These are phyloP conservation scores for Theristicus caerulescens DNA, from an alignment of 2,113 vertebrate genomes.

Conservation along the genomic window DNA sequence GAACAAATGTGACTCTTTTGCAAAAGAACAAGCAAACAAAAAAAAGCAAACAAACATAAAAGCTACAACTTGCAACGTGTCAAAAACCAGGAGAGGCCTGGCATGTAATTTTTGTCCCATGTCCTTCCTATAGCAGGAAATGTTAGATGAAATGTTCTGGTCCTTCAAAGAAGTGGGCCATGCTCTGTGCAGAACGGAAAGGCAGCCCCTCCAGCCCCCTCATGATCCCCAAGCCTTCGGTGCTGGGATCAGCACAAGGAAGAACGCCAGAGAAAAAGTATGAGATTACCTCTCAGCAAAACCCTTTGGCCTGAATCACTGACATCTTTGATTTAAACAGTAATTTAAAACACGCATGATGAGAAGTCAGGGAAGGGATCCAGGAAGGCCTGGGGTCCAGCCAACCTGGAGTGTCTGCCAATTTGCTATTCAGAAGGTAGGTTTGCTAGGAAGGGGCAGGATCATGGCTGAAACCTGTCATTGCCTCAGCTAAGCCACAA, in stretches of 20 bases:
- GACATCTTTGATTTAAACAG: slow-evolving; percentile 67
- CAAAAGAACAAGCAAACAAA: background rate
- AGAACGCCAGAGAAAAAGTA: slow-evolving; percentile 43
- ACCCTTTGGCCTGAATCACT: slow-evolving; percentile 65
- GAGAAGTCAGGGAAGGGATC: slow-evolving; percentile 64
- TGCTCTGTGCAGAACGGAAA: background rate
- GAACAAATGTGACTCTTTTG: background rate
- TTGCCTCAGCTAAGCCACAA: background rate
- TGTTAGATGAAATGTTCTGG: background rate
- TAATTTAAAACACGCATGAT: slow-evolving; percentile 67
- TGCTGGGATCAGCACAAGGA: slow-evolving; percentile 52
- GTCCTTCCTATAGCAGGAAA: background rate
- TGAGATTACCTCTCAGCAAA: slow-evolving; percentile 62
- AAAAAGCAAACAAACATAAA: background rate
- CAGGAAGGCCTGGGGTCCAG: slow-evolving; percentile 57
- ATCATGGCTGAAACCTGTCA: slow-evolving; percentile 2
- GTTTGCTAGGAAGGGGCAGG: slow-evolving; percentile 33
- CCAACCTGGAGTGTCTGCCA: slow-evolving; percentile 43
- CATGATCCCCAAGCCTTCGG: background rate
- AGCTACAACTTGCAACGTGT: background rate
- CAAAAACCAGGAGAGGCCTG: background rate
- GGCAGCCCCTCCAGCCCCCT: background rate
- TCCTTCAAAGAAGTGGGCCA: background rate
- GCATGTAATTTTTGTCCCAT: background rate
- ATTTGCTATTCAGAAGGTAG: slow-evolving; percentile 44